These are phyloP conservation scores for Platanista minor DNA, from an alignment of 2,113 vertebrate species.

Conservation along the genomic window DNA sequence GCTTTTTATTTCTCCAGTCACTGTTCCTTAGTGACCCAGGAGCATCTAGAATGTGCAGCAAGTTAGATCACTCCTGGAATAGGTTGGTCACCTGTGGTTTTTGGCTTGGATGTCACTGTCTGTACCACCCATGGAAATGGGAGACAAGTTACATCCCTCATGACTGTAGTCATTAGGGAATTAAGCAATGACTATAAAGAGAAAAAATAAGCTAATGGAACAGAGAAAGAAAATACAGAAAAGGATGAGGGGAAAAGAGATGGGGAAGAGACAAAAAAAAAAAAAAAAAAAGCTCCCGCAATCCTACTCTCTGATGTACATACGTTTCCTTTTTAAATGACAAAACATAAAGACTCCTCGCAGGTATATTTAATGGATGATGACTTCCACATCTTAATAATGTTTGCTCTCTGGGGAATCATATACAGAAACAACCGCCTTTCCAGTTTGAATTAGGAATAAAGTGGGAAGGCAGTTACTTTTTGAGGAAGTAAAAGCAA, in stretches of 20 bases:
- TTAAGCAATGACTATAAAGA: conserved; percentile 1
- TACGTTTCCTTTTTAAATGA: neutral
- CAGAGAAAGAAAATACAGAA: neutral
- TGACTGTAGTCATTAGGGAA: neutral
- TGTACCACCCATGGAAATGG: neutral
- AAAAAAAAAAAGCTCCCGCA: neutral
- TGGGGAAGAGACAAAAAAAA: neutral
- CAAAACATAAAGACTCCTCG: conserved; percentile 21
- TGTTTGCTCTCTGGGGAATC: neutral
- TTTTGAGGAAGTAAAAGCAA: conserved; percentile 50
- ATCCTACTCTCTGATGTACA: neutral
- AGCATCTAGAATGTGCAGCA: neutral
- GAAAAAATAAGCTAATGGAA: neutral
- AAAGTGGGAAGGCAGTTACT: conserved; percentile 46
- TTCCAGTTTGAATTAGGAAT: conserved; percentile 19
- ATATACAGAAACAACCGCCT: neutral
- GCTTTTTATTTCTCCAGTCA: neutral
- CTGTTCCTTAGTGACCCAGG: neutral
- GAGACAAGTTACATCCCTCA: neutral
- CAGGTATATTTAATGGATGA: neutral
- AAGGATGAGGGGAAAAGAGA: neutral
- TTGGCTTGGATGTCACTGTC: neutral
- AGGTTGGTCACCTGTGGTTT: neutral
- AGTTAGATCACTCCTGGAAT: neutral
- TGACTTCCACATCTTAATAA: neutral